Evolutionary conservation across 2,797 vertebrate species (phyloP).

Genomic region (Helicolenus hilgendorfi): DNA sequence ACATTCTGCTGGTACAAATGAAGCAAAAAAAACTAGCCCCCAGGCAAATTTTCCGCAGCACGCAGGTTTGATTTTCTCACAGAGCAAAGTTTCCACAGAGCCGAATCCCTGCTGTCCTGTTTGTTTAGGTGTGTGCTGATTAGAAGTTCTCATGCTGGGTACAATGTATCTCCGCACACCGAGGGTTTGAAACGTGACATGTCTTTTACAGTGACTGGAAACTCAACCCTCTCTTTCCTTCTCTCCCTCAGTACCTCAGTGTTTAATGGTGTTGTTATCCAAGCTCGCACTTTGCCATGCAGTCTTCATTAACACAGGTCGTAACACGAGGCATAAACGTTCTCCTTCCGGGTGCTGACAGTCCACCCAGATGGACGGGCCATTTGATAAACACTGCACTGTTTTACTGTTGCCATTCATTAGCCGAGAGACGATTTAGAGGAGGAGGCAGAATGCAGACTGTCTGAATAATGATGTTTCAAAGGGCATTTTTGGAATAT

Average conservation of each 20-base stretch:
- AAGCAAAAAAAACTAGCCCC: slow-evolving; percentile 69
- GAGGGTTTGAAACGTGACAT: slow-evolving; percentile 85
- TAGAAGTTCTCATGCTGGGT: slow-evolving; percentile 91
- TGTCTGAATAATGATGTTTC: slow-evolving; percentile 80
- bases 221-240: slow-evolving; percentile 44
- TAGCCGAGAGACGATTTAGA: slow-evolving; percentile 79
- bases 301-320: slow-evolving; percentile 85
- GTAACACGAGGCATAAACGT: slow-evolving; percentile 78
- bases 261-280: slow-evolving; percentile 82
- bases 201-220: slow-evolving; percentile 85
- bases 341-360: slow-evolving; percentile 82
- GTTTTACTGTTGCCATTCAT: slow-evolving; percentile 83
- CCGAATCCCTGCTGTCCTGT: slow-evolving; percentile 88
- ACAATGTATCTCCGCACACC: slow-evolving; percentile 80
- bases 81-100: slow-evolving; percentile 85
- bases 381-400: slow-evolving; percentile 81
- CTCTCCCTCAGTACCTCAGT: slow-evolving; percentile 52
- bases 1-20: slow-evolving; percentile 76
- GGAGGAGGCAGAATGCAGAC: slow-evolving; percentile 55
- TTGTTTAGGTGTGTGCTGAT: slow-evolving; percentile 93
- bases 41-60: slow-evolving; percentile 78
- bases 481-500: slow-evolving; percentile 86
- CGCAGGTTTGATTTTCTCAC: slow-evolving; percentile 92
- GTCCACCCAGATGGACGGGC: slow-evolving; percentile 81
- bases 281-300: slow-evolving; percentile 69